Percentiles rank a stretch among this genome's conserved stretches.
Evolutionary conservation across 2,797 vertebrate species (phyloP).

Genomic region (Columba guinea): DNA sequence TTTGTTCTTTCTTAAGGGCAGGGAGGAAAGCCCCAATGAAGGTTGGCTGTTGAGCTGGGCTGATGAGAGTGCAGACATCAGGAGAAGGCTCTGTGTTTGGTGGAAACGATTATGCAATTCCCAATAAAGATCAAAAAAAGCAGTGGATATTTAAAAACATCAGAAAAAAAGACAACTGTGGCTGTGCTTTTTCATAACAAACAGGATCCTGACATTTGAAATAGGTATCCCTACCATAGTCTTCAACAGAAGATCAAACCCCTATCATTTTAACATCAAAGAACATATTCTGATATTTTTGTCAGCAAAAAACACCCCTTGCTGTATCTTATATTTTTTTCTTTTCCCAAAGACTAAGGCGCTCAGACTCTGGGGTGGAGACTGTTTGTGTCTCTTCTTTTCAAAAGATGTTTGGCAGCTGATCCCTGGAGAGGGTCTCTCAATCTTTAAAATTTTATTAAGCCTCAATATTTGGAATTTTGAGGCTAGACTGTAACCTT

Average conservation of each 20-base stretch:
- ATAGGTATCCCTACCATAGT: not conserved
- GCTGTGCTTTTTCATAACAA: slow-evolving; percentile 10
- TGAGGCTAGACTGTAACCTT: slow-evolving; percentile 75
- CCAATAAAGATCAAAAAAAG: not conserved
- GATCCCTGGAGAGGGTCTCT: slow-evolving; percentile 78
- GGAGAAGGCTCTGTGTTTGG: not conserved
- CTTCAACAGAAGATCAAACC: slow-evolving; percentile 58
- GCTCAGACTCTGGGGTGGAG: slow-evolving; percentile 59
- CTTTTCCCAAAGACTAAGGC: slow-evolving; percentile 46
- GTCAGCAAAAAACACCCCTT: slow-evolving; percentile 11
- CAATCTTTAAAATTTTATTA: slow-evolving; percentile 82
- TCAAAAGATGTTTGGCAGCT: slow-evolving; percentile 84
- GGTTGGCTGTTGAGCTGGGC: not conserved
- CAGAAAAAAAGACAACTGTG: not conserved
- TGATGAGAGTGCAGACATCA: not conserved
- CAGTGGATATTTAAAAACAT: not conserved
- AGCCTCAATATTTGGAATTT: slow-evolving; percentile 78
- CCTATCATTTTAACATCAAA: slow-evolving; percentile 59
- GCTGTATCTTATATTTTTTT: not conserved
- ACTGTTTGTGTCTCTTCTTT: slow-evolving; percentile 80
- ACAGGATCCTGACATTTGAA: not conserved
- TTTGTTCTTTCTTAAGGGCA: slow-evolving; percentile 2
- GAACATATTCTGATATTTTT: slow-evolving; percentile 17
- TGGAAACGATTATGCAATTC: not conserved
- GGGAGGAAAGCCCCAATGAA: not conserved